Evolutionary conservation across 1,140 invertebrate genomes (phyloP).

Genomic region (Tenebrio molitor): DNA sequence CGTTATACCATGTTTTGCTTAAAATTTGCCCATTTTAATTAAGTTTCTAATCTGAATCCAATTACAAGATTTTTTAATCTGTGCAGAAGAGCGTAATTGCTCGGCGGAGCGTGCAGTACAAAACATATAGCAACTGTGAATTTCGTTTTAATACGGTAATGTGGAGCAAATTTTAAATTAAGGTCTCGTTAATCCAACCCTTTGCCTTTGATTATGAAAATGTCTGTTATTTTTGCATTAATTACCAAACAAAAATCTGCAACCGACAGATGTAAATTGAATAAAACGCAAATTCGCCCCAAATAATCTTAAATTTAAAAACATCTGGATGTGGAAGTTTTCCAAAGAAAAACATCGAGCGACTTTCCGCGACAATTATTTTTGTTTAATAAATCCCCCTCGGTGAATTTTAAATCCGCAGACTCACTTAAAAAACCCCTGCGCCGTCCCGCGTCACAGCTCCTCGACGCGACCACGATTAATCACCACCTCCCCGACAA

Average conservation of each 20-base stretch:
- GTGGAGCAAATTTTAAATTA: too few relatives aligned
- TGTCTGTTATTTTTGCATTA: conserved; percentile 14
- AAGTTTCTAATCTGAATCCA: background rate
- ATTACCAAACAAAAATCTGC: conserved; percentile 8
- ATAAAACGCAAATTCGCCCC: conserved; percentile 5
- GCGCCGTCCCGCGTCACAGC: too few relatives aligned
- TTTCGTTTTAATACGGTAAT: conserved; percentile 21
- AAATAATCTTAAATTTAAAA: conserved; percentile 15
- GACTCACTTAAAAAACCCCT: background rate
- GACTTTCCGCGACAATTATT: background rate
- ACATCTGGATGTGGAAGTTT: conserved; percentile 1
- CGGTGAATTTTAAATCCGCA: background rate
- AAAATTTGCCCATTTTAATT: background rate
- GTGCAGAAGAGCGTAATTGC: background rate
- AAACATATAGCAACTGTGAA: conserved; percentile 9
- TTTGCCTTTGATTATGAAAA: background rate
- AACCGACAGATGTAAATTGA: conserved; percentile 16
- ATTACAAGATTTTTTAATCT: background rate
- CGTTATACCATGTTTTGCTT: background rate
- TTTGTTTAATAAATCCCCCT: background rate
- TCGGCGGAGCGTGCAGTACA: background rate
- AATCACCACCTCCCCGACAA: too few relatives aligned
- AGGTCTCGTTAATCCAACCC: too few relatives aligned
- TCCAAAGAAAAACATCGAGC: background rate
- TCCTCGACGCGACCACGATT: too few relatives aligned